phyloP scores from a whole-genome alignment of 2,888 invertebrate species.

The Cryptosula pallasiana region DNA sequence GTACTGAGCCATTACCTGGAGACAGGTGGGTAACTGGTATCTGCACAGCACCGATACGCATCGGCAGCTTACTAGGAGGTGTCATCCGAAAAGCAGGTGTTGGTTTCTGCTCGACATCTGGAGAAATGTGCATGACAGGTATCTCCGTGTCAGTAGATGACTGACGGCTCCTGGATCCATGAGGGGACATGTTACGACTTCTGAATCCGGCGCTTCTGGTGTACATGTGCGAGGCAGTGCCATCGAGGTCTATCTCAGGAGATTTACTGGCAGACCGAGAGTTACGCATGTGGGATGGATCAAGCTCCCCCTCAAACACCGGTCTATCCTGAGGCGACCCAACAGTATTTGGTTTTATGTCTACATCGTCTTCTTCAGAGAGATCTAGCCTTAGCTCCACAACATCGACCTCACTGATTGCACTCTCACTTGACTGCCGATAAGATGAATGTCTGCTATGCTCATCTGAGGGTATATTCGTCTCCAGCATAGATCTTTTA shows the following conservation, averaged over 20 bases:
- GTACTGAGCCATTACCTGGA: neutral
- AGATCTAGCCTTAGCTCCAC: neutral
- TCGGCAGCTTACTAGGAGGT: neutral
- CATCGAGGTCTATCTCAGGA: neutral
- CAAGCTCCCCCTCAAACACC: neutral
- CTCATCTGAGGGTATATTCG: neutral
- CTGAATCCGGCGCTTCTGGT: neutral
- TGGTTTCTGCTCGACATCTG: neutral
- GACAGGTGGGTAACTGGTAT: neutral
- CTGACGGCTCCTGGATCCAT: neutral
- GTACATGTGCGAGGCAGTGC: conserved; percentile 8
- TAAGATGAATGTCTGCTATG: neutral
- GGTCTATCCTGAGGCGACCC: too few species aligned
- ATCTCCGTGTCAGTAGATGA: neutral
- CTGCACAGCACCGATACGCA: neutral
- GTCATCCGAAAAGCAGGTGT: neutral
- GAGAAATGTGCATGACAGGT: neutral
- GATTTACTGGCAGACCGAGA: conserved; percentile 15
- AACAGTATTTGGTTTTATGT: neutral
- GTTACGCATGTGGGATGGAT: neutral
- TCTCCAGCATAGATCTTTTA: neutral
- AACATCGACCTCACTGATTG: neutral
- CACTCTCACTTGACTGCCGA: conserved; percentile 12
- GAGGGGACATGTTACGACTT: conserved; percentile 2
- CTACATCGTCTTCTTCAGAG: conserved; percentile 11